phyloP scores from a whole-genome alignment of 2,888 invertebrate genomes.

The Teleogryllus oceanicus region DNA sequence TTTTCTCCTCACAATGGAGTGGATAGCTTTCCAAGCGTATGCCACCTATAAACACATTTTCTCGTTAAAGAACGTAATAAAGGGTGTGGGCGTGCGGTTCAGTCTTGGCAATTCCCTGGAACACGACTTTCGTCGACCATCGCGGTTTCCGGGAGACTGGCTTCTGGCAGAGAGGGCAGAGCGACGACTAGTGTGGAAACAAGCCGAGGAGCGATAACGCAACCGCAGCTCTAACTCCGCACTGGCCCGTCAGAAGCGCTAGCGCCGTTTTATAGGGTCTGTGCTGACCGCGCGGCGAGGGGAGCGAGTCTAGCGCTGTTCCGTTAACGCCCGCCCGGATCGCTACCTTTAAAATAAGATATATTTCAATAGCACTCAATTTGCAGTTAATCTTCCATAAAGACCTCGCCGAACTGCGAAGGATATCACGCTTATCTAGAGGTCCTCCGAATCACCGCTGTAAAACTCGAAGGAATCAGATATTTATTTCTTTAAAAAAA shows the following conservation, averaged over 20 bases:
- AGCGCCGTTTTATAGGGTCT: background rate
- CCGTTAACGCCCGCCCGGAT: background rate
- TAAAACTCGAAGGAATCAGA: background rate
- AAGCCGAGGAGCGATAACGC: too few species aligned
- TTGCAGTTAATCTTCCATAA: conserved; percentile 7
- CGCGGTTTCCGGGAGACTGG: too few species aligned
- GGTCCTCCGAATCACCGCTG: background rate
- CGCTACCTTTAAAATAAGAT: background rate
- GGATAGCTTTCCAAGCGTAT: too few species aligned
- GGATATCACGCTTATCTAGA: background rate
- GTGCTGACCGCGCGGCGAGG: background rate
- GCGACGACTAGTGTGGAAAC: too few species aligned
- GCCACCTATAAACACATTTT: background rate
- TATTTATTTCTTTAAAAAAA: background rate
- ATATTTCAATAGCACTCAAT: background rate
- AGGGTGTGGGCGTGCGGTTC: background rate
- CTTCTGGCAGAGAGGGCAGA: too few species aligned
- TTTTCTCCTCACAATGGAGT: too few species aligned
- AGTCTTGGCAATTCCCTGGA: too few species aligned
- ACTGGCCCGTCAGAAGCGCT: background rate
- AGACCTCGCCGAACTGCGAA: background rate
- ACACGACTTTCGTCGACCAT: too few species aligned
- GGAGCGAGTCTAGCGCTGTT: background rate
- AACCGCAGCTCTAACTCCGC: too few species aligned
- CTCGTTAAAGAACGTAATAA: background rate